These are phyloP conservation scores for Falco rusticolus DNA, from an alignment of 2,797 vertebrate genomes.

Conservation along the genomic window DNA sequence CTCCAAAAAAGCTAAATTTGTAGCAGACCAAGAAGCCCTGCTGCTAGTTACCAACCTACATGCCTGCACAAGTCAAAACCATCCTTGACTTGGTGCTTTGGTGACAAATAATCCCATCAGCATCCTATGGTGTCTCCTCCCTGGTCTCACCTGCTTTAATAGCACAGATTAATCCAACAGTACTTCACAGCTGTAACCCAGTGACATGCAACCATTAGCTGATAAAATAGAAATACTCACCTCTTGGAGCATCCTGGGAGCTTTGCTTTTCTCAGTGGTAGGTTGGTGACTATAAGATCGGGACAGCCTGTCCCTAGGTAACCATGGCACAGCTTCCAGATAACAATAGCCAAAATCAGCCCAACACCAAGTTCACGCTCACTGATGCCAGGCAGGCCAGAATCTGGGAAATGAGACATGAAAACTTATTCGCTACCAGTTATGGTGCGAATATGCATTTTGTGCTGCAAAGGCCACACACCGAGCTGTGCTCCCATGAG, in stretches of 20 bases:
- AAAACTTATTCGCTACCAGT: not conserved
- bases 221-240: not conserved
- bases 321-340: fast-evolving
- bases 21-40: not conserved
- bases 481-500: fast-evolving
- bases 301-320: fast-evolving
- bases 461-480: not conserved
- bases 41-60: not conserved
- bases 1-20: not conserved
- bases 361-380: fast-evolving
- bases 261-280: not conserved
- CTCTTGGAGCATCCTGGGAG: not conserved
- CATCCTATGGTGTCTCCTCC: not conserved
- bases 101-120: not conserved
- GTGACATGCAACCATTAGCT: not conserved
- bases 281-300: no score
- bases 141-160: not conserved
- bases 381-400: fast-evolving
- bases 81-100: not conserved
- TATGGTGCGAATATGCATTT: not conserved
- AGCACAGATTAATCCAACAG: not conserved
- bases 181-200: not conserved
- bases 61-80: not conserved
- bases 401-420: not conserved
- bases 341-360: not conserved